Evolutionary conservation across 2,888 invertebrate genomes (phyloP).

Genomic region (Smittia aterrima): DNA sequence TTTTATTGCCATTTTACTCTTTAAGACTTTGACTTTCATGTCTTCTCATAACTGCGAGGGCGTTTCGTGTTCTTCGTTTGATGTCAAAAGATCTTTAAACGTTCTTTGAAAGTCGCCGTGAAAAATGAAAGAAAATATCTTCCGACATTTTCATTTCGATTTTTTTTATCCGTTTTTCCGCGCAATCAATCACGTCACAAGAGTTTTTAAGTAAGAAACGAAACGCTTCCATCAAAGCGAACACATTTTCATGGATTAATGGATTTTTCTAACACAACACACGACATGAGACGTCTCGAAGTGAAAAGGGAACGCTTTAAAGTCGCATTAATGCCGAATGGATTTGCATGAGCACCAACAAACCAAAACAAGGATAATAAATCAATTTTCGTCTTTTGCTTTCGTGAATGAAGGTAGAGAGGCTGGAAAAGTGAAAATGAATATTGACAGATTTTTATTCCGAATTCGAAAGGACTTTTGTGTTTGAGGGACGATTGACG

Average conservation of each 20-base stretch:
- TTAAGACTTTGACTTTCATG: neutral
- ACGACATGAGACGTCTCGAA: neutral
- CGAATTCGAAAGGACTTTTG: neutral
- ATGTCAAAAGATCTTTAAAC: neutral
- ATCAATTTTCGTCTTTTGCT: conserved; percentile 17
- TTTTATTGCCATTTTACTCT: conserved; percentile 26
- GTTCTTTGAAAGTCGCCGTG: neutral
- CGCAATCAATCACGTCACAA: conserved; percentile 30
- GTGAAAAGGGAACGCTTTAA: conserved; percentile 6
- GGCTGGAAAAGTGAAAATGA: neutral
- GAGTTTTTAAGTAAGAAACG: neutral
- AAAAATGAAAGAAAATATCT: neutral
- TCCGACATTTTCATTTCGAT: neutral
- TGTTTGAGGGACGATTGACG: neutral
- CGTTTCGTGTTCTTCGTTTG: neutral
- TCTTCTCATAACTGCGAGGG: neutral
- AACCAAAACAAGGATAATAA: conserved; percentile 27
- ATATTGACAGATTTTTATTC: conserved; percentile 16
- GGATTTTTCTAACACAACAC: neutral
- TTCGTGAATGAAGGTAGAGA: neutral
- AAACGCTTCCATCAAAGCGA: neutral
- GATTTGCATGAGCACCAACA: conserved; percentile 21
- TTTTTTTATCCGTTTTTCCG: conserved; percentile 12
- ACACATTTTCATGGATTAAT: conserved; percentile 23
- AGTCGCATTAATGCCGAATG: conserved; percentile 16